Evolutionary conservation across 2,888 invertebrate genomes (phyloP).

Genomic region (Eupithecia subfuscata): DNA sequence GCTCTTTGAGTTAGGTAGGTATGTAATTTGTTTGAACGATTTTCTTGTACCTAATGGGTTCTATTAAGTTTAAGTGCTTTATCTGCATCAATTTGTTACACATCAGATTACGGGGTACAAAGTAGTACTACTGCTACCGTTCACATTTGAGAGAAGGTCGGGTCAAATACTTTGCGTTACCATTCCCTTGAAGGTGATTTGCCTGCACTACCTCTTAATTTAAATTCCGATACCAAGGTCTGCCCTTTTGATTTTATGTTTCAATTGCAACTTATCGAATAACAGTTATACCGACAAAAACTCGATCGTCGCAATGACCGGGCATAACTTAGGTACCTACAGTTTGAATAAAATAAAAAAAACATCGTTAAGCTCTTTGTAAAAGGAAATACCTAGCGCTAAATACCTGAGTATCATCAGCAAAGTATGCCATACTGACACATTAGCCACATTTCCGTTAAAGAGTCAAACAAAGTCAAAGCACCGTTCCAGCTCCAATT

Average conservation of each 20-base stretch:
- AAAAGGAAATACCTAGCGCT: conserved; percentile 14
- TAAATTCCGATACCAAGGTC: conserved; percentile 45
- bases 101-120: conserved; percentile 15
- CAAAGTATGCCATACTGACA: conserved; percentile 28
- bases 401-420: conserved; percentile 30
- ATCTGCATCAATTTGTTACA: conserved; percentile 18
- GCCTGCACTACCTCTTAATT: conserved; percentile 18
- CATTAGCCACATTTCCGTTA: conserved; percentile 40
- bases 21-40: not conserved
- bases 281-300: not conserved
- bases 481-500: conserved; percentile 63
- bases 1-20: not conserved
- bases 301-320: not conserved
- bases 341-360: not conserved
- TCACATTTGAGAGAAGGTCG: conserved; percentile 58
- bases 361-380: not conserved
- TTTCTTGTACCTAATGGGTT: conserved; percentile 1
- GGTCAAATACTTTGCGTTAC: conserved; percentile 41
- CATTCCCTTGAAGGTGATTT: conserved; percentile 32
- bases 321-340: not conserved
- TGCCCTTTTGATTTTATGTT: conserved; percentile 10
- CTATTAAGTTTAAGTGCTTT: conserved; percentile 9
- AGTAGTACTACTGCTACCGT: conserved; percentile 33
- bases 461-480: conserved; percentile 50
- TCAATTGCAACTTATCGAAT: not conserved